Percentiles rank a stretch among this genome's conserved stretches.
phyloP scores from a whole-genome alignment of 2,797 vertebrate genomes.

The Mormyrops attenuatus region DNA sequence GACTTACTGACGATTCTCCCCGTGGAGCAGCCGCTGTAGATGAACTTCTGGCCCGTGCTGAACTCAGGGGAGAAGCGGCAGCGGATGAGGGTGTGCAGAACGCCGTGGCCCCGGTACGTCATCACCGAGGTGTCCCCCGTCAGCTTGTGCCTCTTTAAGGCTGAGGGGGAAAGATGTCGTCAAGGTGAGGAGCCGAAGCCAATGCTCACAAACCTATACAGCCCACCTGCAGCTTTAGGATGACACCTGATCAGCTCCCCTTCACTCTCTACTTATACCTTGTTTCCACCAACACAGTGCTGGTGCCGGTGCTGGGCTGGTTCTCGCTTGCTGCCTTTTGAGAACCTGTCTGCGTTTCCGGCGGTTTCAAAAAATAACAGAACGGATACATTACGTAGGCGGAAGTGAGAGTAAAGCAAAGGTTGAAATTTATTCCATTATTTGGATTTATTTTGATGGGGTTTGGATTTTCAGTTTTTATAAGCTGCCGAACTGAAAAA shows the following conservation, averaged over 20 bases:
- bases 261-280: background rate
- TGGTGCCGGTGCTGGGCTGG: no score
- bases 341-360: background rate
- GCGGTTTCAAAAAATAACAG: background rate
- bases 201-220: background rate
- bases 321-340: background rate
- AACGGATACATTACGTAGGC: background rate
- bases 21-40: conserved; percentile 85
- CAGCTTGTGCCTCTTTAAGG: conserved; percentile 76
- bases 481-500: background rate
- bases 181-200: background rate
- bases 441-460: background rate
- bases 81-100: conserved; percentile 84
- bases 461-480: background rate
- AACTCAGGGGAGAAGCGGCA: conserved; percentile 82
- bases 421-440: background rate
- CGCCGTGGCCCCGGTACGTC: conserved; percentile 86
- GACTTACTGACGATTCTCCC: conserved; percentile 79
- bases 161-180: conserved; percentile 42
- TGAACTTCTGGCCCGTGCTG: conserved; percentile 81
- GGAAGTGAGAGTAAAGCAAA: background rate
- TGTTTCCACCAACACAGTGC: background rate
- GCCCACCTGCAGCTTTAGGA: background rate
- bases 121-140: conserved; percentile 85
- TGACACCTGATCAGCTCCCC: no score